A percentile compares a stretch with the other conserved stretches of the same genome.
These are phyloP conservation scores for Crenichthys baileyi DNA, from an alignment of 2,797 vertebrate genomes.

Conservation along the genomic window DNA sequence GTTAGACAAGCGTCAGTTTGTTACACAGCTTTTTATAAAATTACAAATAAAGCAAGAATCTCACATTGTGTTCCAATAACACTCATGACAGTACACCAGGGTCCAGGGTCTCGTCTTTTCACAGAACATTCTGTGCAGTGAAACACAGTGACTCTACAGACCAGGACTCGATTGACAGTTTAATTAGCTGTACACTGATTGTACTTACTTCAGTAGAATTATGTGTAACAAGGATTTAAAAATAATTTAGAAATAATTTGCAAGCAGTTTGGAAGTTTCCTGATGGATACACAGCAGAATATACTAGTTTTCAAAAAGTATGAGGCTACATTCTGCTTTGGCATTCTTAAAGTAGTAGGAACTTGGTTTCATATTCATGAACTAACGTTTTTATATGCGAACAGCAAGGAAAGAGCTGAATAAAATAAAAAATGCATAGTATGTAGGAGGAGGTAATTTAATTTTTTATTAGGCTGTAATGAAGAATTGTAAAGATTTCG, in stretches of 20 bases:
- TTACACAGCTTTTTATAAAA: background rate
- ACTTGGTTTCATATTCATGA: background rate
- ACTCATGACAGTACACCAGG: background rate
- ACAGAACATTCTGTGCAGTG: background rate
- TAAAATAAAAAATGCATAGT: slow-evolving; percentile 17
- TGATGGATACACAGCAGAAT: background rate
- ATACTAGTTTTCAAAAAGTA: background rate
- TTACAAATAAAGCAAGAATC: background rate
- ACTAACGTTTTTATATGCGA: background rate
- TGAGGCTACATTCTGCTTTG: background rate
- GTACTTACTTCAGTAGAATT: background rate
- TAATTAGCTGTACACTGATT: background rate
- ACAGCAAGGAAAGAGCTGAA: background rate
- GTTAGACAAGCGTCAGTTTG: background rate
- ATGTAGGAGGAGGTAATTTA: slow-evolving; percentile 32
- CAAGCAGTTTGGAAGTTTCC: background rate
- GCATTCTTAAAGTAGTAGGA: background rate
- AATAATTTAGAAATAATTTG: background rate
- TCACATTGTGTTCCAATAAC: background rate
- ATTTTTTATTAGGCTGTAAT: slow-evolving; percentile 62
- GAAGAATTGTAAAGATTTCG: slow-evolving; percentile 19
- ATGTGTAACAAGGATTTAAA: background rate
- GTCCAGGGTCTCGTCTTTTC: background rate
- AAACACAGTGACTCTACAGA: background rate
- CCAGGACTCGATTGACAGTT: background rate